These are phyloP conservation scores for Myzus persicae DNA, from an alignment of 1,140 invertebrate genomes.

Conservation along the genomic window DNA sequence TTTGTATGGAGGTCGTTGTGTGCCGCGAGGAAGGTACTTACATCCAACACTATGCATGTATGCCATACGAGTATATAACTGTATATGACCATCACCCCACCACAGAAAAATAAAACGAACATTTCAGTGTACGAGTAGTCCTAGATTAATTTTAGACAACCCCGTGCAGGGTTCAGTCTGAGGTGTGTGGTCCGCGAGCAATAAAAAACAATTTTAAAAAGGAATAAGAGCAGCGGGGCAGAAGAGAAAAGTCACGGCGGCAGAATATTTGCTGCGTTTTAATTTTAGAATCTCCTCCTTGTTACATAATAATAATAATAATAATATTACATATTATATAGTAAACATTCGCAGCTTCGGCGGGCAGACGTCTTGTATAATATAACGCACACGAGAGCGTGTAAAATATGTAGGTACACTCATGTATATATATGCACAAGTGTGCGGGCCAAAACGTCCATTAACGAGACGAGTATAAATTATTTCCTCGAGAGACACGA, in stretches of 20 bases:
- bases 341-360: slow-evolving; percentile 5
- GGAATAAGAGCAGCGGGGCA: background rate
- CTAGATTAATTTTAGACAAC: slow-evolving; percentile 18
- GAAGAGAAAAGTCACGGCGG: background rate
- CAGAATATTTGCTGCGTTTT: background rate
- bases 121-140: background rate
- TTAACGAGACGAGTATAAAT: slow-evolving; percentile 1
- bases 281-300: background rate
- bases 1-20: background rate
- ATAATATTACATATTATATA: background rate
- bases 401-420: background rate
- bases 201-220: background rate
- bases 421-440: background rate
- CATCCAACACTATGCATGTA: background rate
- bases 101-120: background rate
- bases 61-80: background rate
- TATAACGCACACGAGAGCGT: background rate
- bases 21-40: background rate
- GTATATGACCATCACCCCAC: background rate
- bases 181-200: background rate
- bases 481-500: background rate
- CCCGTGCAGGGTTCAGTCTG: background rate
- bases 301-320: background rate
- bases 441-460: background rate
- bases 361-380: background rate